Base-by-base conservation (phyloP, 2,113 vertebrate species). In the Ascaphus truei region DNA sequence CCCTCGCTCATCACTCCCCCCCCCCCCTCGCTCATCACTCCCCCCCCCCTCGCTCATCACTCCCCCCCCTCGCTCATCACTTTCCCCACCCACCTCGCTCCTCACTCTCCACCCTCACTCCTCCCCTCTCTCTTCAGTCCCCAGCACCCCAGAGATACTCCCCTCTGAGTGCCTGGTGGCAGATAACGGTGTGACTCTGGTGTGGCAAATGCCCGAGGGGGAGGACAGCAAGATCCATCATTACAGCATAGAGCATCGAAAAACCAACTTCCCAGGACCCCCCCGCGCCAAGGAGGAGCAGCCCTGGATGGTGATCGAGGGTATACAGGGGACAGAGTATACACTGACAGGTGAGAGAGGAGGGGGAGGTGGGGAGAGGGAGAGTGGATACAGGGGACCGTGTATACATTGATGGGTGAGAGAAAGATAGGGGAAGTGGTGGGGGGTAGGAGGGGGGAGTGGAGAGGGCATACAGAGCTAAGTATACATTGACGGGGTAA, bases 261-360 rank as follows among this genome's bases (percentile, higher is more conserved):
- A 85, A 47, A 98, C 93, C 52, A 97, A 98, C 84, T 94, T 96
- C 0, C 93, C 96, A 76, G 95, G 96, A 1, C 92, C 93, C 0
- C 94, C 95, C 0, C 94, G 95, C 0, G 86, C 92, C 81, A 89
- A 93, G 53, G 96, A 98, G 80, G 96, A 98, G 48, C 93, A 96
- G 72, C 95, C 96, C 72, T 97, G 95, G 96, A 98, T 98, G 95
- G 95, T 98, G 51, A 74, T 95, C 2, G 96, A 98, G 83, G 96
- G 94, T 37, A 93, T 98, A 66, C 88, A 86, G 51, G 87, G 89
- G 76, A 89, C 73, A 0, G 95, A 98, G 72, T 84, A 90, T 80
- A 96, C 90, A 0, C 85, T 98, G 30, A 93, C 81, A 0, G 93
- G 96, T 96, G 71, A 76, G 79, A 31, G 12, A n/a, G n/a, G 15